These are phyloP conservation scores for Cassiopea xamachana DNA, from an alignment of 30 jellyfish, hydroid and myxozoan species.

Conservation along the genomic window DNA sequence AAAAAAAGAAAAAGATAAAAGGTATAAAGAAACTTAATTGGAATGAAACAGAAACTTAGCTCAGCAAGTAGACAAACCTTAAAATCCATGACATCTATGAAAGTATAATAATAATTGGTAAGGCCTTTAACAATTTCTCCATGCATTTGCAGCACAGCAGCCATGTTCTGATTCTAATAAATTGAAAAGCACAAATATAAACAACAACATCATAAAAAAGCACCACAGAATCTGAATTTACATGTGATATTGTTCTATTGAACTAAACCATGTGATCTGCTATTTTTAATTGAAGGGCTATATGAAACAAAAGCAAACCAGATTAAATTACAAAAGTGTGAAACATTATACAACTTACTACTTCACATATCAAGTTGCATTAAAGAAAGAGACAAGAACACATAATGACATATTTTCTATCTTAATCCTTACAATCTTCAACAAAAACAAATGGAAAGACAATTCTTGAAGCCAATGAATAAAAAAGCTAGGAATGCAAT, in stretches of 20 bases:
- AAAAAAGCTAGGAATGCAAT: too few species aligned
- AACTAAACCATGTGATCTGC: too few species aligned
- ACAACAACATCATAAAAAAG: not conserved
- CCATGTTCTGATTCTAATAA: constrained; percentile 85
- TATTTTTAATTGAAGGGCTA: too few species aligned
- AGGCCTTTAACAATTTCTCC: constrained; percentile 92
- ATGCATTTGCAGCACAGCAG: constrained; percentile 78
- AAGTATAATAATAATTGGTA: constrained; percentile 91
- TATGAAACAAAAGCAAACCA: too few species aligned
- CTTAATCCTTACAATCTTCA: too few species aligned
- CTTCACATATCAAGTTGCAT: not conserved
- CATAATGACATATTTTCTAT: not conserved
- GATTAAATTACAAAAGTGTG: too few species aligned
- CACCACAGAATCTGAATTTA: not conserved
- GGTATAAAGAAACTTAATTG: too few species aligned
- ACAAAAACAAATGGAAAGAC: too few species aligned
- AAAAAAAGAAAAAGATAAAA: too few species aligned
- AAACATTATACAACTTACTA: not conserved
- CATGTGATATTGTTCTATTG: not conserved
- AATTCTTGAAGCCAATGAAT: too few species aligned
- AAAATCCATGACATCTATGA: constrained; percentile 95
- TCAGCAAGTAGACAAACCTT: constrained; percentile 49
- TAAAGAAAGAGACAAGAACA: not conserved
- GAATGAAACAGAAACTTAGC: too few species aligned
- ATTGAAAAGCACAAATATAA: not conserved